A percentile compares a stretch with the other conserved stretches of the same genome.
phyloP scores from a whole-genome alignment of 2,888 invertebrate species.

The Acanthacorydalis orientalis region DNA sequence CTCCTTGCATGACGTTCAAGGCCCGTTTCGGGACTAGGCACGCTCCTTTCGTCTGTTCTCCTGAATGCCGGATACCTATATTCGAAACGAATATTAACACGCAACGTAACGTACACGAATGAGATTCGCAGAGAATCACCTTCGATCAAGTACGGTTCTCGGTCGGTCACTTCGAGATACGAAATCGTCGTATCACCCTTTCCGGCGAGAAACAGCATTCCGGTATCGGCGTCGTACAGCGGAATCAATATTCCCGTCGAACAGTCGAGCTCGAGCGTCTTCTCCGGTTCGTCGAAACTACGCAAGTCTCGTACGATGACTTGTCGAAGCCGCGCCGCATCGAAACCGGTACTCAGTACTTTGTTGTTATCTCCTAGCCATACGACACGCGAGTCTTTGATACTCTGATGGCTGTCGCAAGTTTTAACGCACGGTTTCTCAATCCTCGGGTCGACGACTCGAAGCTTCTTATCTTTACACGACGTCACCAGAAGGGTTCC shows the following conservation, averaged over 20 bases:
- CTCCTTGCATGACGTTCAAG: constrained; percentile 90
- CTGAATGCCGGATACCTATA: constrained; percentile 55
- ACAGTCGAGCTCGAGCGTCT: constrained; percentile 65
- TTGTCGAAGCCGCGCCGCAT: constrained; percentile 70
- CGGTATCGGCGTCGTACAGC: constrained; percentile 81
- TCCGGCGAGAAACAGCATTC: constrained; percentile 87
- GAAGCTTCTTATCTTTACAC: constrained; percentile 79
- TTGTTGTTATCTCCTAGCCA: constrained; percentile 78
- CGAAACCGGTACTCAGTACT: constrained; percentile 81
- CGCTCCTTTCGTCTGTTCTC: constrained; percentile 92
- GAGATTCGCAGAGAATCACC: constrained; percentile 18
- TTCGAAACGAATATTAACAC: no score
- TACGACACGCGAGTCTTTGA: constrained; percentile 79
- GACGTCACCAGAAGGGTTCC: constrained; percentile 70
- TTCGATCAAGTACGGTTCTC: constrained; percentile 78
- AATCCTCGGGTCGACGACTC: constrained; percentile 69
- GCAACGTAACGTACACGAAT: background rate
- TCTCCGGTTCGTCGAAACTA: constrained; percentile 59
- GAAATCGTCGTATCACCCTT: constrained; percentile 87
- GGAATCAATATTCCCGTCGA: constrained; percentile 87
- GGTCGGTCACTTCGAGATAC: constrained; percentile 79
- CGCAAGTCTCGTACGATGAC: constrained; percentile 77
- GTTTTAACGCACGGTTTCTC: constrained; percentile 39
- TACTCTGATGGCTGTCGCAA: constrained; percentile 71
- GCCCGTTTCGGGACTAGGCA: constrained; percentile 84